Evolutionary conservation across 2,113 vertebrate genomes (phyloP).

Genomic region (Stercorarius parasiticus): DNA sequence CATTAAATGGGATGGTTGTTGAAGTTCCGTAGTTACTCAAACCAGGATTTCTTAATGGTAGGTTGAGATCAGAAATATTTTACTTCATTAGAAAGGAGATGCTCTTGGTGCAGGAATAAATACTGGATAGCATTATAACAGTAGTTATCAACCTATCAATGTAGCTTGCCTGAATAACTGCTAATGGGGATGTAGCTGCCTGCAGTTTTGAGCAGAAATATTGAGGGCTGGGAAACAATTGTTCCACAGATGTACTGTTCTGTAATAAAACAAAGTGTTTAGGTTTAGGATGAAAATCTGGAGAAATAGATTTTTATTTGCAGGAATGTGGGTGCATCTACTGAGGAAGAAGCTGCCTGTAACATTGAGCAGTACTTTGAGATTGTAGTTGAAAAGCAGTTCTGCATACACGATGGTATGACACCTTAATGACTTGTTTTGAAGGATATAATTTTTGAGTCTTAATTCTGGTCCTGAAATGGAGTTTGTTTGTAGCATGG

Average conservation of each 20-base stretch:
- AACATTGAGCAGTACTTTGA: not conserved
- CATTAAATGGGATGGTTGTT: not conserved
- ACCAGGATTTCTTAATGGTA: not conserved
- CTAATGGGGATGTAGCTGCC: not conserved
- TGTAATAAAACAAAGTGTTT: not conserved
- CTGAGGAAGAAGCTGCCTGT: not conserved
- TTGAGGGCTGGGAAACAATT: not conserved
- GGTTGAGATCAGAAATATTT: not conserved
- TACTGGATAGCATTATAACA: not conserved
- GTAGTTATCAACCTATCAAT: not conserved
- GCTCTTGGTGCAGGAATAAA: not conserved
- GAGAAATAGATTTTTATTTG: not conserved
- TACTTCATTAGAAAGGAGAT: not conserved
- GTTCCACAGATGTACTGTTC: not conserved
- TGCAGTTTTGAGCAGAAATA: not conserved
- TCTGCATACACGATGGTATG: fast-evolving
- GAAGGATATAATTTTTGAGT: not conserved
- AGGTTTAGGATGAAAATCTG: not conserved
- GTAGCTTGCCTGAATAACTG: not conserved
- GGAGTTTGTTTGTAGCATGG: not conserved
- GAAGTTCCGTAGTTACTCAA: not conserved
- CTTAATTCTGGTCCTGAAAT: not conserved
- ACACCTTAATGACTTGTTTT: not conserved
- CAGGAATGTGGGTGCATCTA: not conserved
- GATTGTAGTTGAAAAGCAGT: not conserved